phyloP scores from a whole-genome alignment of 2,113 vertebrate species.

The Ceyx margarethae region DNA sequence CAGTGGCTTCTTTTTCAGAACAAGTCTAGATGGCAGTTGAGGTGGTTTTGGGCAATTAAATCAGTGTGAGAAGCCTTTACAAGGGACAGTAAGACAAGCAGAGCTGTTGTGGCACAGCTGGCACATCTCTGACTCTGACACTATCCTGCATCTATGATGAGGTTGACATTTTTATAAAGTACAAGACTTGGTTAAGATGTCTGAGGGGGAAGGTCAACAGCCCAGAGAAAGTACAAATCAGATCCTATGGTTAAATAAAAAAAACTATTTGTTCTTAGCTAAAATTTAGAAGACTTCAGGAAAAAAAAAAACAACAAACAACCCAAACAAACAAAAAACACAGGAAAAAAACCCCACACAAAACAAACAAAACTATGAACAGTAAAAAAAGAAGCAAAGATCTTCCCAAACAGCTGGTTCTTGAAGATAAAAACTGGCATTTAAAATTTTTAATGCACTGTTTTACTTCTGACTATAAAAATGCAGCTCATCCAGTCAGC shows the following conservation, averaged over 20 bases:
- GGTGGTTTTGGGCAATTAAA: not conserved
- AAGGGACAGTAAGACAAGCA: not conserved
- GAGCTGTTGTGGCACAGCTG: not conserved
- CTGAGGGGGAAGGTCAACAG: not conserved
- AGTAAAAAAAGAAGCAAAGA: not conserved
- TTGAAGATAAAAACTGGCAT: not conserved
- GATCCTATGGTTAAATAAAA: not conserved
- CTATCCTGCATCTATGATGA: fast-evolving
- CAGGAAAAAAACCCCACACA: no score
- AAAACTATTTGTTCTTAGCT: not conserved
- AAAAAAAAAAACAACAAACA: no score
- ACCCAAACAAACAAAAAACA: no score
- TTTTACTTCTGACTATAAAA: not conserved
- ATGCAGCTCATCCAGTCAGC: not conserved
- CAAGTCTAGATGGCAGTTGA: not conserved
- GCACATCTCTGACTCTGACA: not conserved
- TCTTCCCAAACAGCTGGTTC: not conserved
- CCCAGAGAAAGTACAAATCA: not conserved
- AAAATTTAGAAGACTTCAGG: not conserved
- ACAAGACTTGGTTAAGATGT: not conserved
- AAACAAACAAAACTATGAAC: no score
- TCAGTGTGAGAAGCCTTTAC: not conserved
- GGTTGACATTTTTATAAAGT: not conserved
- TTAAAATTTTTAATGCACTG: not conserved
- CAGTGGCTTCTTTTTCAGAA: not conserved